Evolutionary conservation across 2,113 vertebrate species (phyloP), one percentile per base, ranked within the genome.

Genomic region (Clinocottus analis): DNA sequence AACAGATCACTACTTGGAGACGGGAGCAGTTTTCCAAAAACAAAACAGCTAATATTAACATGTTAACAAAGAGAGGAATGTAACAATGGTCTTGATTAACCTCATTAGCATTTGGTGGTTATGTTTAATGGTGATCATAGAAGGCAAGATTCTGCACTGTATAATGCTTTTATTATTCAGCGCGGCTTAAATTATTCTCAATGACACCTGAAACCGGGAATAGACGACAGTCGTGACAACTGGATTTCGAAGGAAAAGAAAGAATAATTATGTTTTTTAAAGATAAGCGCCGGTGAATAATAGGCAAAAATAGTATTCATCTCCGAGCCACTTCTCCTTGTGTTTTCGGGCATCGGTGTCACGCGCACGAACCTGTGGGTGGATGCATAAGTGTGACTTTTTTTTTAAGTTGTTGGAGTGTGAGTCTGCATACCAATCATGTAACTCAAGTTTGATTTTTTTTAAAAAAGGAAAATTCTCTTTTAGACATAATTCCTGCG

Each of bases 151-250:
- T 79, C 5, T 69, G 35, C 33, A 45, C 75, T 41, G 29, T 5
- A 17, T 43, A 69, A 53, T 68, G 1, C 31, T 43, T 51, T 73
- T 25, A 43, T 81, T 80, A 64, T 83, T 75, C 11, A 7, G 64
- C 68, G 5, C 7, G 19, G 55, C 49, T 77, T 35, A 29, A 3
- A 72, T 84, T 77, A 70, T 70, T 80, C 55, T 73, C 45, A 65
- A 8, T 51, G 53, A 77, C 63, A 60, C 45, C 76, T 83, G 67
- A 43, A 72, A 73, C 5, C 3, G 3, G 3, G 21, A 85, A 76
- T 67, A 69, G 71, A 85, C 43, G 27, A 11, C 33, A 45, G 71
- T 87, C 56, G 27, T 87, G 76, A 86, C 75, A 61, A 23, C 70
- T 68, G 29, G 43, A 64, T 66, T 85, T 58, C 3, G 7, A 60